Evolutionary conservation across 2,797 vertebrate genomes (phyloP), one percentile per base, ranked within the genome.

Genomic region (Odontamblyopus rebecca): DNA sequence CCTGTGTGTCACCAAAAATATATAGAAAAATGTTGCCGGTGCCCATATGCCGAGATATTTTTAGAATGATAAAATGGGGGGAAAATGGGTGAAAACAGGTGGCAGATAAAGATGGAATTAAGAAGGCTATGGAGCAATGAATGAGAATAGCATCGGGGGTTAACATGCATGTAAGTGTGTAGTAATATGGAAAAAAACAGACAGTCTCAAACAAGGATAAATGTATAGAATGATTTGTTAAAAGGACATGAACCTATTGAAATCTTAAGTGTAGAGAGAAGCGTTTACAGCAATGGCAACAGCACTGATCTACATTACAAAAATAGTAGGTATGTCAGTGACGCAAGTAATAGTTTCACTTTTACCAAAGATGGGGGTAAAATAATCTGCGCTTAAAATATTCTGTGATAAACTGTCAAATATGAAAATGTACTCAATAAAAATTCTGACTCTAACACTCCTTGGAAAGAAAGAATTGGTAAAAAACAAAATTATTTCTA

Each of bases 1-100:
- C 73, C 65, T 68, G 67, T 78, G 84, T 73, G 65, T 73, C 81
- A 83, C 82, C 79, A 59, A 69, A 78, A 67, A 38, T 82, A 86
- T 86, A 78, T 88, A 75, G 86, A 76, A 83, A 76, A 86, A 87
- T 86, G 88, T 79, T 75, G 79, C 65, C 69, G 72, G 77, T 81
- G 79, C 74, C 74, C 74, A 79, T 38, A 79, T 63, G 73, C 35
- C 29, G 35, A 67, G 70, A 35, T 54, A 81, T 78, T 71, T 70
- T 12, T 50, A 19, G n/a, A 35, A 32, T 7, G n/a, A 72, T 60
- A 68, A n/a, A 18, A 48, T 41, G 23, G 2, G 35, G 32, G 32
- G 32, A 4, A 38, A 64, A 69, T 68, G 71, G 29, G 71, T 73
- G 19, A 73, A 16, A 69, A 70, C 61, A 79, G 71, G 76, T 73